Evolutionary conservation across 2,797 vertebrate species (phyloP).

Genomic region (Glyptemys insculpta): DNA sequence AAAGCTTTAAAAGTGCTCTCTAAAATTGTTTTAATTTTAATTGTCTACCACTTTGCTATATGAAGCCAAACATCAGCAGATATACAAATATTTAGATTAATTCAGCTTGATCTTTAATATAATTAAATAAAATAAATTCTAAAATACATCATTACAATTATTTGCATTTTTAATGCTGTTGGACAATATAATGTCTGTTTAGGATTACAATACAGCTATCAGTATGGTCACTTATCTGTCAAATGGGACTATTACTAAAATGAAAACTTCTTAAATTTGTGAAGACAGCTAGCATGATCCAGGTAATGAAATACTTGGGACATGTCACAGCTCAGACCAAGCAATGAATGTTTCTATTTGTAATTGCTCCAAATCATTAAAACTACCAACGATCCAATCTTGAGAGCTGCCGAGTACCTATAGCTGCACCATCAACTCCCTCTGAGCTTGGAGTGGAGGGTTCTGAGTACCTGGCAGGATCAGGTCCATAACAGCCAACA

Average conservation of each 20-base stretch:
- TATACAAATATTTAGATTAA: not conserved
- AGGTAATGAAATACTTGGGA: not conserved
- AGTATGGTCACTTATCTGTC: not conserved
- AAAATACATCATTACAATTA: not conserved
- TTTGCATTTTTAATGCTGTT: not conserved
- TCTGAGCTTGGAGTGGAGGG: not conserved
- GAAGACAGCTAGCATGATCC: not conserved
- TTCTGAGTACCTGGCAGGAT: not conserved
- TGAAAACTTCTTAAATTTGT: not conserved
- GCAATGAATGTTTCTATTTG: not conserved
- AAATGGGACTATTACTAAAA: not conserved
- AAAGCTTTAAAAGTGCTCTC: not conserved
- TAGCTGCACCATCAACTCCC: not conserved
- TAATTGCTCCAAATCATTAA: not conserved
- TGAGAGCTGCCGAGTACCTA: not conserved
- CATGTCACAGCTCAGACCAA: not conserved
- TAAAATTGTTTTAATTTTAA: not conserved
- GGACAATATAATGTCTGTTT: not conserved
- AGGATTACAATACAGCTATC: not conserved
- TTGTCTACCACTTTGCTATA: not conserved
- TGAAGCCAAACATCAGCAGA: not conserved
- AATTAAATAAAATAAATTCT: not conserved
- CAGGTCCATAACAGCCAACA: not conserved
- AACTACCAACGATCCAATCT: not conserved
- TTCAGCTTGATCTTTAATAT: not conserved